Base-by-base conservation (phyloP, 1,140 invertebrate genomes). In the Homarus americanus region DNA sequence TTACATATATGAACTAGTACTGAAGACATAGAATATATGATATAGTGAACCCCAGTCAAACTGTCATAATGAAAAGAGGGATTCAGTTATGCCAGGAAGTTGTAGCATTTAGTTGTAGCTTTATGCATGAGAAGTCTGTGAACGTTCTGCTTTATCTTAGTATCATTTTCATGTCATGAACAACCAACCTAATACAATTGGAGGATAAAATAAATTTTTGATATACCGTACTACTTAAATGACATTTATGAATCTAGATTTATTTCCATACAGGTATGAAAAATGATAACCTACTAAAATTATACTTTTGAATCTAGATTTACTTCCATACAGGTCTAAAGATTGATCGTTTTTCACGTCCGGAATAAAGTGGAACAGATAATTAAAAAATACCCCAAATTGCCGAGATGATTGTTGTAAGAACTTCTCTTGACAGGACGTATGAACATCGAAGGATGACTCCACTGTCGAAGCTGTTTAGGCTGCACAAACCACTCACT, bases 61-160 rank as follows among this genome's bases (percentile, higher is more conserved):
- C 15, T 49, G 44, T 49, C 44, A 5, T 49, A 69, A 69, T 24
- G 28, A 69, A 44, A 44, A 44, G 66, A 72, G 36, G 40, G 34
- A 73, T 41, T 73, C 36, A 72, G 66, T 75, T 75, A 10, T 85
- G 83, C 83, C 83, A 85, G 83, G 83, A 85, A 85, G 83, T 85
- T 75, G 49, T 85, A 85, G 66, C 53, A 66, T 85, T 17, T 75
- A 79, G 44, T 73, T 75, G 83, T 85, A 75, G 83, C 69, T 85
- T 85, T 49, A 75, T 85, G 83, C 83, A 85, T 85, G 83, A 75
- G 36, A 85, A 73, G 83, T 85, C 38, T 58, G 53, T 58, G 53
- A 24, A 58, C 53, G 41, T 66, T 84, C 63, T 84, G 63, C 82
- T 69, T 69, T 44, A 44, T 84, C 82, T 73, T 34, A 28, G 44